These are phyloP conservation scores for Echiichthys vipera DNA, from an alignment of 2,797 vertebrate genomes.

Conservation along the genomic window DNA sequence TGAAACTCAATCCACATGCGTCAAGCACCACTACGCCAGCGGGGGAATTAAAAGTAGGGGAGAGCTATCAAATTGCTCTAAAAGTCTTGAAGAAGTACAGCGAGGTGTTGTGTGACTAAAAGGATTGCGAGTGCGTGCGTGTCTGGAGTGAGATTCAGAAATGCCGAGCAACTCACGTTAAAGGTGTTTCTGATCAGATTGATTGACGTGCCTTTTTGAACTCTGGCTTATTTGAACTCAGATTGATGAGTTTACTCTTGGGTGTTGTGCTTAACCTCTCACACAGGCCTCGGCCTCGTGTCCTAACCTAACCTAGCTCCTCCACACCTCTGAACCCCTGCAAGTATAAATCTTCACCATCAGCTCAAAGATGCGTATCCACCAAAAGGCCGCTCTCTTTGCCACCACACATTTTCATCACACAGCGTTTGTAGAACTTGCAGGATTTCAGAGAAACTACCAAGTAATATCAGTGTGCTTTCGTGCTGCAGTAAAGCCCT, in stretches of 20 bases:
- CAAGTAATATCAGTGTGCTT: constrained; percentile 18
- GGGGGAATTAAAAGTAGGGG: constrained; percentile 42
- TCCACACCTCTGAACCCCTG: constrained; percentile 56
- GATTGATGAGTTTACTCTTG: constrained; percentile 63
- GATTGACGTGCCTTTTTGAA: constrained; percentile 57
- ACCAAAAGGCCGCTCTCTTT: constrained; percentile 16
- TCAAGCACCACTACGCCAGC: constrained; percentile 30
- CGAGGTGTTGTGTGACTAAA: constrained; percentile 7
- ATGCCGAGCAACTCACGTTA: constrained; percentile 24
- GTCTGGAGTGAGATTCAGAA: constrained; percentile 15
- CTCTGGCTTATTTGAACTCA: constrained; percentile 35
- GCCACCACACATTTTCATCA: constrained; percentile 20
- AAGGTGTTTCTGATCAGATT: constrained; percentile 63
- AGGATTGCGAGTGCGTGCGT: constrained; percentile 8
- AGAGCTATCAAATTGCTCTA: constrained; percentile 50
- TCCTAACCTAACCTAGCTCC: constrained; percentile 58
- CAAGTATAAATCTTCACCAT: constrained; percentile 53
- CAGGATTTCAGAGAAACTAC: constrained; percentile 19
- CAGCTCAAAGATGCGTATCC: constrained; percentile 33
- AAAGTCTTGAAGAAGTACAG: constrained; percentile 2
- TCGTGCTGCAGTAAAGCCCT: constrained; percentile 13
- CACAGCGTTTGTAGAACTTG: constrained; percentile 23
- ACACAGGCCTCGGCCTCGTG: constrained; percentile 54
- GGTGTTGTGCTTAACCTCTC: constrained; percentile 62
- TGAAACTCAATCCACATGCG: constrained; percentile 70